Evolutionary conservation across 2,113 vertebrate species (phyloP).

Genomic region (Calonectris borealis): DNA sequence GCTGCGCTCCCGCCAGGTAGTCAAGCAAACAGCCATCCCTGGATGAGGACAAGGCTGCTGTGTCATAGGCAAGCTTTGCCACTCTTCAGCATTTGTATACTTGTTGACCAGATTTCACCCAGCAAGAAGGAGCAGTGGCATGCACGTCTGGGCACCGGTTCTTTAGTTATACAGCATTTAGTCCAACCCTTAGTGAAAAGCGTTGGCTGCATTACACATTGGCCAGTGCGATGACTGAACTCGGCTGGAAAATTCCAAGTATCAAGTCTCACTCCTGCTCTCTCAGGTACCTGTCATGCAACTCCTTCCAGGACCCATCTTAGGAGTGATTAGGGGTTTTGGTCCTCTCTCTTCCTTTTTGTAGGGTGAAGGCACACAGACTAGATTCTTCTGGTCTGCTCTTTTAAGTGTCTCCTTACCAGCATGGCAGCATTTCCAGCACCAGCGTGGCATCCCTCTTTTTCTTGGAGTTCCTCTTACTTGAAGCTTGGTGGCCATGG

Average conservation of each 20-base stretch:
- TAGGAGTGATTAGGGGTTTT: neutral
- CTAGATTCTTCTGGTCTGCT: neutral
- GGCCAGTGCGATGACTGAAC: neutral
- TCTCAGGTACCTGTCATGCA: neutral
- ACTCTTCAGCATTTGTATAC: accelerated
- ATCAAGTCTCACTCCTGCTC: neutral
- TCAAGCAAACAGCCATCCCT: neutral
- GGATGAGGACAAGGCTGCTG: neutral
- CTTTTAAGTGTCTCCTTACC: neutral
- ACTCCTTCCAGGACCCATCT: neutral
- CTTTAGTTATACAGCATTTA: neutral
- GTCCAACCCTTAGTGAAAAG: neutral
- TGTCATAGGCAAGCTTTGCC: neutral
- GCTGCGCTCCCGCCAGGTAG: accelerated
- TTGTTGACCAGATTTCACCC: neutral
- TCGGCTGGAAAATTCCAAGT: accelerated
- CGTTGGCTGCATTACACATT: neutral
- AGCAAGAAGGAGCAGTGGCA: neutral
- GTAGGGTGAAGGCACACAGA: neutral
- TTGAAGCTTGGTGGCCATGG: neutral
- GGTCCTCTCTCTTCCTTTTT: neutral
- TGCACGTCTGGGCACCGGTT: accelerated
- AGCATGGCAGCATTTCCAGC: neutral
- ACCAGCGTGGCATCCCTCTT: neutral
- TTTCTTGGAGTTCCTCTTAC: neutral